Evolutionary conservation across 2,888 invertebrate genomes (phyloP).

Genomic region (Nudaria mundana): DNA sequence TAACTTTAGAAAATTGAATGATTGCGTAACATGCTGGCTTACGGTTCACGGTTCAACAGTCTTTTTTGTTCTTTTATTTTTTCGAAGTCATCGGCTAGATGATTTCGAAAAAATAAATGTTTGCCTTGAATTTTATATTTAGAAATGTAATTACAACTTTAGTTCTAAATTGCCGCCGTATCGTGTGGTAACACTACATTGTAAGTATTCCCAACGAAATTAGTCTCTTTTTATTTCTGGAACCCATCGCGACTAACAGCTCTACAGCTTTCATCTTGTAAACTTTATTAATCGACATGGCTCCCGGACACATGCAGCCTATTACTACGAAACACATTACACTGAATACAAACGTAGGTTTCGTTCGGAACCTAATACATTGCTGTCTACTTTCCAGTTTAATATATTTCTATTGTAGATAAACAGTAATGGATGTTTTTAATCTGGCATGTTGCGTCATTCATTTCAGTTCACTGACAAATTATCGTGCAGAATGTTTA

Average conservation of each 20-base stretch:
- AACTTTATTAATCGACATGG: slow-evolving; percentile 77
- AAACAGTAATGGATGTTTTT: slow-evolving; percentile 30
- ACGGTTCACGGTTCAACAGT: no score
- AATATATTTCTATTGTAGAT: not conserved
- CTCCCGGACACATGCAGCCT: slow-evolving; percentile 63
- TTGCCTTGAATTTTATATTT: not conserved
- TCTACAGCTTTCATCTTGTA: slow-evolving; percentile 78
- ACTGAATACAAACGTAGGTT: slow-evolving; percentile 13
- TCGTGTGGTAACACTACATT: slow-evolving; percentile 36
- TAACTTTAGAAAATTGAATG: no score
- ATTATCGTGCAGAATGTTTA: slow-evolving; percentile 64
- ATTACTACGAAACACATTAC: slow-evolving; percentile 32
- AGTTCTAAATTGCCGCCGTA: slow-evolving; percentile 3
- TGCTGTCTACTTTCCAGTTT: slow-evolving; percentile 11
- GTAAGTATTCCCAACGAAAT: slow-evolving; percentile 70
- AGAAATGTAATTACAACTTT: not conserved
- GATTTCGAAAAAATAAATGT: no score
- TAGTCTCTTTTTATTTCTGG: slow-evolving; percentile 75
- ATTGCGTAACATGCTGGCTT: no score
- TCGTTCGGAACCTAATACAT: slow-evolving; percentile 32
- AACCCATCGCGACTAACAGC: slow-evolving; percentile 69
- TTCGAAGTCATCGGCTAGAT: no score
- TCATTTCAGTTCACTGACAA: slow-evolving; percentile 36
- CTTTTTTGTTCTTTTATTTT: no score
- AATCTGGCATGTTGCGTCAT: slow-evolving; percentile 7